Evolutionary conservation across 2,797 vertebrate species (phyloP).

Genomic region (Poliocrania exsul): DNA sequence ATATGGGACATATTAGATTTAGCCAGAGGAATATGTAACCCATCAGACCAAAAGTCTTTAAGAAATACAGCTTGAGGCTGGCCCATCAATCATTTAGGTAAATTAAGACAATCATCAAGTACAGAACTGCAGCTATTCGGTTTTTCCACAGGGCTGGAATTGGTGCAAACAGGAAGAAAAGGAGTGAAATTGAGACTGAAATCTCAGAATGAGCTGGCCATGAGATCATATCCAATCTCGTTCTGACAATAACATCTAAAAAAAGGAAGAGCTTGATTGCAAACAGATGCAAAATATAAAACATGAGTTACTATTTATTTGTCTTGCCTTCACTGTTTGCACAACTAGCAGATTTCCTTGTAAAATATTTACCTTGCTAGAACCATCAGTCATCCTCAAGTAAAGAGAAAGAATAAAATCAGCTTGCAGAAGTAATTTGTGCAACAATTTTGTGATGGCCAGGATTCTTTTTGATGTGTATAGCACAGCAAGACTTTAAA

Average conservation of each 20-base stretch:
- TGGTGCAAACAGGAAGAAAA: neutral
- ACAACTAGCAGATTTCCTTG: slow-evolving; percentile 26
- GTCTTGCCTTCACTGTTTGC: slow-evolving; percentile 36
- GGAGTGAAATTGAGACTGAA: neutral
- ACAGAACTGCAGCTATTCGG: neutral
- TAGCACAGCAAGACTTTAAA: neutral
- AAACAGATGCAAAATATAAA: slow-evolving; percentile 54
- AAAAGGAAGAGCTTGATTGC: slow-evolving; percentile 28
- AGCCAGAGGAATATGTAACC: neutral
- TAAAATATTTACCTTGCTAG: slow-evolving; percentile 65
- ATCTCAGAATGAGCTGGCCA: neutral
- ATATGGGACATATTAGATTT: neutral
- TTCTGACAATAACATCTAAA: neutral
- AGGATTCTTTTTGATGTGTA: slow-evolving; percentile 10
- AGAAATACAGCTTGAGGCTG: neutral
- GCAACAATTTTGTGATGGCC: neutral
- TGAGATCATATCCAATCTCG: neutral
- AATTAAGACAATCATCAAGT: neutral
- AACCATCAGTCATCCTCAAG: slow-evolving; percentile 17
- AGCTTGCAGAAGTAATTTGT: slow-evolving; percentile 7
- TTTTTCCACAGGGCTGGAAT: neutral
- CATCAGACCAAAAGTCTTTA: neutral
- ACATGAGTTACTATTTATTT: slow-evolving; percentile 17
- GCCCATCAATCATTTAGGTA: slow-evolving; percentile 10
- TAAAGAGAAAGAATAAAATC: neutral